Conservation (phyloP, 2,888 invertebrate species). For the Pyrrhia umbra region DNA sequence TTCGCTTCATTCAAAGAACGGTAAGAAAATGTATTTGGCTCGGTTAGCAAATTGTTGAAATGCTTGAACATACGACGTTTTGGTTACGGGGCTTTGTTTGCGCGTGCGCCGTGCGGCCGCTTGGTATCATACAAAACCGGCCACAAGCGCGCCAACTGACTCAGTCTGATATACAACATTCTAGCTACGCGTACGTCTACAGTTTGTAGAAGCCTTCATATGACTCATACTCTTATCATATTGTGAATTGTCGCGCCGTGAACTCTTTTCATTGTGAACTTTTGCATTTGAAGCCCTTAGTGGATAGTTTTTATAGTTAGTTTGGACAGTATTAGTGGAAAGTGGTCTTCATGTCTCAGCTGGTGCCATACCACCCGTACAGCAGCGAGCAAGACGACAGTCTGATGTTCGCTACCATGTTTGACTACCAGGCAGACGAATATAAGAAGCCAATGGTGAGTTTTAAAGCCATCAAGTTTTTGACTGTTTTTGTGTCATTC, state of each 20-base stretch:
- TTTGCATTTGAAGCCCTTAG: constrained; percentile 67
- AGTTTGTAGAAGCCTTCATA: constrained; percentile 74
- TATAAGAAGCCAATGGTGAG: constrained; percentile 86
- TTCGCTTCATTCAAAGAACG: constrained; percentile 68
- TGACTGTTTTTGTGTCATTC: constrained; percentile 33
- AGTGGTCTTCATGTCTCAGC: constrained; percentile 91
- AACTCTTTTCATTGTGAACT: constrained; percentile 73
- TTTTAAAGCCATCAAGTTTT: constrained; percentile 57
- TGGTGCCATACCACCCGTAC: constrained; percentile 90
- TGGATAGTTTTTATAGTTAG: constrained; percentile 75
- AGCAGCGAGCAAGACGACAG: constrained; percentile 89
- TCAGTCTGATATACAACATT: constrained; percentile 89
- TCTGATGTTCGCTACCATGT: constrained; percentile 90
- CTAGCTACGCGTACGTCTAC: constrained; percentile 84
- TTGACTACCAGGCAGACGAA: constrained; percentile 88
- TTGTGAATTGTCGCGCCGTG: constrained; percentile 77
- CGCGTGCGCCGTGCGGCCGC: constrained; percentile 85
- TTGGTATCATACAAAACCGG: constrained; percentile 86
- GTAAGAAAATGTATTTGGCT: constrained; percentile 82
- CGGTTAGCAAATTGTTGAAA: constrained; percentile 81
- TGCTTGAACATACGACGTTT: constrained; percentile 78
- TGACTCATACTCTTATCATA: constrained; percentile 88
- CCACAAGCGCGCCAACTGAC: constrained; percentile 83
- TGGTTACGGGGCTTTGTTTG: constrained; percentile 66
- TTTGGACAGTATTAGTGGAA: constrained; percentile 79